Conservation (phyloP, 2,113 vertebrate species). For the Lepidiolamprologus cunningtoni region DNA sequence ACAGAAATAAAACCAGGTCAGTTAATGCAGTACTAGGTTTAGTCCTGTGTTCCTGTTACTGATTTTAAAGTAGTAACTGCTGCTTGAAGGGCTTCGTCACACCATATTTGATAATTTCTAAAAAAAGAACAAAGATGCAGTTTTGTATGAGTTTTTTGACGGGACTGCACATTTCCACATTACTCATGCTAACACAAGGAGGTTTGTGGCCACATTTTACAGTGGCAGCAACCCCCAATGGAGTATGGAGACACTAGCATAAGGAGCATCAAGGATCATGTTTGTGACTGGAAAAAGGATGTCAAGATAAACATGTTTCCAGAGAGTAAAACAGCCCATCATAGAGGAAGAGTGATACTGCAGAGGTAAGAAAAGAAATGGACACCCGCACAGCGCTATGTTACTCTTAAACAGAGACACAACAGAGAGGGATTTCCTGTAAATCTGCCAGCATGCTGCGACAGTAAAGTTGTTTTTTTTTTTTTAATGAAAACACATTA, state of each 20-base stretch:
- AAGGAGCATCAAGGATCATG: not conserved
- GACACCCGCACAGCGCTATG: not conserved
- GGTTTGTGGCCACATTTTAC: constrained; percentile 34
- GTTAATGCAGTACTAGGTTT: not conserved
- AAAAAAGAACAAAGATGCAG: not conserved
- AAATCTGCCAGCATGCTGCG: not conserved
- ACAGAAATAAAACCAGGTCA: not conserved
- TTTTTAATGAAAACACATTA: not conserved
- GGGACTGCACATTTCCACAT: constrained; percentile 15
- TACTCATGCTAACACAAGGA: constrained; percentile 31
- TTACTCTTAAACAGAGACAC: not conserved
- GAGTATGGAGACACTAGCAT: constrained; percentile 11
- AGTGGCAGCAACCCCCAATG: not conserved
- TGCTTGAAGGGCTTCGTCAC: not conserved
- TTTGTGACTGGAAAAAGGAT: not conserved
- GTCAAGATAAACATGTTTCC: not conserved
- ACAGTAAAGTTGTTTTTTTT: not conserved
- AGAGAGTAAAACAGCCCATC: not conserved
- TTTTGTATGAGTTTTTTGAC: not conserved
- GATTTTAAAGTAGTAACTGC: not conserved
- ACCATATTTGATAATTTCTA: not conserved
- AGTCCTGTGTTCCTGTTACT: not conserved
- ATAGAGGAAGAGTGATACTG: not conserved
- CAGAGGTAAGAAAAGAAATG: not conserved
- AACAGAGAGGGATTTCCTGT: not conserved